Base-by-base conservation (phyloP, 2,888 invertebrate genomes). In the Hirtodrosophila trivittata region DNA sequence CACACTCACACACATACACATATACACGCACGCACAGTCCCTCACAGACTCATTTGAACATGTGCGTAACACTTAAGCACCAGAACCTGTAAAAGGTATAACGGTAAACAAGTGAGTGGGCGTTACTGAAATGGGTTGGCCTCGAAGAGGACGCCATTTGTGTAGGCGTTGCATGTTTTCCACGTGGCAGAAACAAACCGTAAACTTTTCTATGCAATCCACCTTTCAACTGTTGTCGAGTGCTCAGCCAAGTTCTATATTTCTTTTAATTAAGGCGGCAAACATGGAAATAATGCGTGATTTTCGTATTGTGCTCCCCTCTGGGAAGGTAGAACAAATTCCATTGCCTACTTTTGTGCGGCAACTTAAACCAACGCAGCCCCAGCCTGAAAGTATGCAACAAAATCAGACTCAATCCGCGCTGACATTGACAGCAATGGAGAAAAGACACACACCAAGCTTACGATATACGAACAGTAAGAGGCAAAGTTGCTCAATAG, bases 381-480 rank as follows among this genome's bases (percentile, higher is more conserved):
- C 7, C 4, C 28, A 47, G 86, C 84, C 84, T 65, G 63, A 80
- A 74, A 81, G 74, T 87, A 78, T 84, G 84, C 71, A 58, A 54
- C 37, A 7, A 14, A 50, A 25, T 30, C 5, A n/a, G 32, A 14
- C 37, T 7, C 39, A 42, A 63, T 47, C 57, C 47, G 26, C 47
- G 26, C 59, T 87, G 88, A 88, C 88, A 89, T 88, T 88, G 88
- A 81, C 75, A 80, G 21, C 66, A 39, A 64, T 46, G 49, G 50
- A n/a, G n/a, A n/a, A n/a, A n/a, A n/a, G n/a, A n/a, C n/a, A n/a
- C n/a, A n/a, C 32, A 33, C 50, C 28, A 56, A n/a, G 21, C 42
- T 51, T 14, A 59, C 9, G 39, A 54, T 38, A 43, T 32, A 5
- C 18, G 2, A 5, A 3, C 2, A 55, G 57, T 72, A 47, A 65